These are phyloP conservation scores for Rhodophaea formosa DNA, from an alignment of 2,888 invertebrate genomes.

Conservation along the genomic window DNA sequence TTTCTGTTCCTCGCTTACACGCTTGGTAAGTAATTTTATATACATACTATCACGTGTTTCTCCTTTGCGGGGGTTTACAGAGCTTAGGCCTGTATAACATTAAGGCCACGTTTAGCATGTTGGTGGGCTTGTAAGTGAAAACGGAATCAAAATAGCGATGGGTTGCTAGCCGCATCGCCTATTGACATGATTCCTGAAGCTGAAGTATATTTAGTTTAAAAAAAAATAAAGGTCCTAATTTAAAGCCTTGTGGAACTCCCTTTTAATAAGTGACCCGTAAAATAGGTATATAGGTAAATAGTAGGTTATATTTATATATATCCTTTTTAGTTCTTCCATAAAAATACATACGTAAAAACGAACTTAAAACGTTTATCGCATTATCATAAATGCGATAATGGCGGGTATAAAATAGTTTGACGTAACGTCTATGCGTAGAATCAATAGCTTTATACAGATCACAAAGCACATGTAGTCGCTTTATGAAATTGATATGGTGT, in stretches of 20 bases:
- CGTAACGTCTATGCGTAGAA: background rate
- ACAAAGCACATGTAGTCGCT: background rate
- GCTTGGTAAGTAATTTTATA: constrained; percentile 85
- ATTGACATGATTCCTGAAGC: too few species aligned
- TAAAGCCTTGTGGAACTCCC: background rate
- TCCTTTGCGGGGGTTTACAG: too few species aligned
- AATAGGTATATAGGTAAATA: background rate
- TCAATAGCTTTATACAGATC: background rate
- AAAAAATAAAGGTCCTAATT: background rate
- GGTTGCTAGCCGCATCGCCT: too few species aligned
- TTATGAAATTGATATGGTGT: too few species aligned
- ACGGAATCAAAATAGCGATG: too few species aligned
- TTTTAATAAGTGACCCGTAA: background rate
- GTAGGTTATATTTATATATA: background rate
- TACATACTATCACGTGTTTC: too few species aligned
- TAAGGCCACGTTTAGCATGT: too few species aligned
- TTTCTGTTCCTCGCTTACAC: constrained; percentile 98
- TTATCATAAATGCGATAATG: background rate
- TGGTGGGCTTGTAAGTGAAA: too few species aligned
- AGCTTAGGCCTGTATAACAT: too few species aligned
- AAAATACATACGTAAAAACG: too few species aligned
- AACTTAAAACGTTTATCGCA: background rate
- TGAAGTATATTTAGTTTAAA: background rate
- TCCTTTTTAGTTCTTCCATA: too few species aligned
- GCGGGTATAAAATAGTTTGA: background rate